Base-by-base conservation (phyloP, 2,113 vertebrate species). In the Cyanistes caeruleus region DNA sequence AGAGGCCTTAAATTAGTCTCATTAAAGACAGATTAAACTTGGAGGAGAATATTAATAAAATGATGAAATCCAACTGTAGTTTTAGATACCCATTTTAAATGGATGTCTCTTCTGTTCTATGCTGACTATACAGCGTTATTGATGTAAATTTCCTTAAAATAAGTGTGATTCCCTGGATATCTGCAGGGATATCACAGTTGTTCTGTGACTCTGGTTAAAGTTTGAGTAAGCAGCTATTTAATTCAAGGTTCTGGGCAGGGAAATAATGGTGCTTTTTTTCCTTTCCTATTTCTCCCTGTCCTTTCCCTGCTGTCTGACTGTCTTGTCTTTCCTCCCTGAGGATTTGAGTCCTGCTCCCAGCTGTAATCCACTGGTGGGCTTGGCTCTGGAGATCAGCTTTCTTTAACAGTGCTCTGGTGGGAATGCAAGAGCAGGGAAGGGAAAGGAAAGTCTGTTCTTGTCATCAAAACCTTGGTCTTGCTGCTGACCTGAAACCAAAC, bases 21-120 rank as follows among this genome's bases (percentile, higher is more conserved):
- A 74, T 90, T 95, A 72, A 93, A 89, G 49, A 41, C 75, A 88
- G 37, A 62, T 92, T 60, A 94, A 93, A 83, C 53, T 37, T 74
- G 72, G 74, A 82, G 46, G 11, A 77, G 55, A 86, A 41, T 19
- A 46, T 65, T 58, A 74, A 80, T 86, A 83, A 73, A 80, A 74
- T 6, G 0, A 37, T 64, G 44, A 74, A 53, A 77, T 88, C 51
- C 55, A 88, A 35, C 17, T 37, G 48, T 21, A 9, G 56, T 10
- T 85, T 74, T n/a, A 90, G 67, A 14, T 25, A 83, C 70, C 13
- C 51, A 37, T 72, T 97, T 75, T 31, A 60, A 83, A 68, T 86
- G 44, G 33, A 23, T 41, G 7, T 31, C 24, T 85, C 6, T 65
- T n/a, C 48, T 77, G 13, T 75, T 67, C 17, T 35, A 2, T 53